A percentile compares a stretch with the other conserved stretches of the same genome.
These are phyloP conservation scores for Galemys pyrenaicus DNA, from an alignment of 2,113 vertebrate genomes.

Conservation along the genomic window DNA sequence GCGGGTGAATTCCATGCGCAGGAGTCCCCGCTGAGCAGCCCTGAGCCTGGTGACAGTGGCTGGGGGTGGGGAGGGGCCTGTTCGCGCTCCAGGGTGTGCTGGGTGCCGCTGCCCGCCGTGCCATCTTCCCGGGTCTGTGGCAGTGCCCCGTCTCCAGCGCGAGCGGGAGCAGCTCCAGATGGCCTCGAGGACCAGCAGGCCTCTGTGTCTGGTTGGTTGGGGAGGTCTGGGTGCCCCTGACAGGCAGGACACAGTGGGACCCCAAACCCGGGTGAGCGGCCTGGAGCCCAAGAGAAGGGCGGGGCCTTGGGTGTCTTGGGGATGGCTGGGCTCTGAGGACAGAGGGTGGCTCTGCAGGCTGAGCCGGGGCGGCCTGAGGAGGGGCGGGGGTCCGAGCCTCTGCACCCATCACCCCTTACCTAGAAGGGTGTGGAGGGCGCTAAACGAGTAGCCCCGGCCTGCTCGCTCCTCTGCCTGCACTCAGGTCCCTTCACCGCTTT, in stretches of 20 bases:
- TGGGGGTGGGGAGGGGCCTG: neutral
- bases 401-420: neutral
- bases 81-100: neutral
- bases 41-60: neutral
- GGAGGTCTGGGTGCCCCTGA: neutral
- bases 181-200: neutral
- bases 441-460: neutral
- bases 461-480: neutral
- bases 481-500: neutral
- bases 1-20: neutral
- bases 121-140: neutral
- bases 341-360: neutral
- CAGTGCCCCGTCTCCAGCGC: rapidly evolving
- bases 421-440: neutral
- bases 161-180: neutral
- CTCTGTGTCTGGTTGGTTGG: neutral
- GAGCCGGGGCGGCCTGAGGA: neutral
- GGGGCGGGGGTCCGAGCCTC: neutral
- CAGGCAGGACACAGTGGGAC: neutral
- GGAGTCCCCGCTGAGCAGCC: neutral
- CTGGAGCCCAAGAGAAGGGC: neutral
- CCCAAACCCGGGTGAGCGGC: rapidly evolving
- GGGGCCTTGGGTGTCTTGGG: neutral
- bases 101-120: neutral
- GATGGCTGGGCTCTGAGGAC: neutral